Evolutionary conservation across 2,888 invertebrate genomes (phyloP).

Genomic region (Orthonevra nobilis): DNA sequence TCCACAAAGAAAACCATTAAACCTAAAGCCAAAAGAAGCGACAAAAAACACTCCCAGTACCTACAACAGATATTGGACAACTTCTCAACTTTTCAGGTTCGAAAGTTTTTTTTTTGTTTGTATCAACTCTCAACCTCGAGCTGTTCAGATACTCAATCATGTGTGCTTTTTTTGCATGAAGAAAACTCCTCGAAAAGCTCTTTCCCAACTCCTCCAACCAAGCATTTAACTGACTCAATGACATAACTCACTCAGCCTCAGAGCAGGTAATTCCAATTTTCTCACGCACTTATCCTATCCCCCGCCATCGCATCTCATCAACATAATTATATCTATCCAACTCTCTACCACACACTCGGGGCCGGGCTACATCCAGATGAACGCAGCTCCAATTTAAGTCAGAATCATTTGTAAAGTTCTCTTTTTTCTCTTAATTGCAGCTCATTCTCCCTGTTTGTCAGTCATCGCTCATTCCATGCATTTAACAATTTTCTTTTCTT

Average conservation of each 20-base stretch:
- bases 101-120: too few relatives aligned
- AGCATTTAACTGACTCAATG: constrained; percentile 28
- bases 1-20: constrained; percentile 1
- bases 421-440: constrained; percentile 62
- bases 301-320: constrained; percentile 21
- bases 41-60: too few relatives aligned
- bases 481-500: constrained; percentile 32
- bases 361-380: neutral
- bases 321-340: constrained; percentile 29
- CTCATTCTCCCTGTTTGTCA: constrained; percentile 43
- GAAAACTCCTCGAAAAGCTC: constrained; percentile 46
- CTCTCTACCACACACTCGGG: constrained; percentile 17
- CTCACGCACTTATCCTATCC: constrained; percentile 63
- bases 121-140: constrained; percentile 30
- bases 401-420: constrained; percentile 54
- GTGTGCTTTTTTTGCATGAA: constrained; percentile 35
- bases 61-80: constrained; percentile 1
- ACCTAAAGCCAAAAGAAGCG: neutral
- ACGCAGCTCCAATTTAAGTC: constrained; percentile 54
- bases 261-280: constrained; percentile 61
- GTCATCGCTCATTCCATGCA: constrained; percentile 30
- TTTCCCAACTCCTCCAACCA: constrained; percentile 15
- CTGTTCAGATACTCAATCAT: constrained; percentile 9
- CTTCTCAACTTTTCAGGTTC: too few relatives aligned
- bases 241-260: constrained; percentile 56